These are phyloP conservation scores for Apostichopus japonicus DNA, from an alignment of 35 echinoderm and acorn worm species.

Conservation along the genomic window DNA sequence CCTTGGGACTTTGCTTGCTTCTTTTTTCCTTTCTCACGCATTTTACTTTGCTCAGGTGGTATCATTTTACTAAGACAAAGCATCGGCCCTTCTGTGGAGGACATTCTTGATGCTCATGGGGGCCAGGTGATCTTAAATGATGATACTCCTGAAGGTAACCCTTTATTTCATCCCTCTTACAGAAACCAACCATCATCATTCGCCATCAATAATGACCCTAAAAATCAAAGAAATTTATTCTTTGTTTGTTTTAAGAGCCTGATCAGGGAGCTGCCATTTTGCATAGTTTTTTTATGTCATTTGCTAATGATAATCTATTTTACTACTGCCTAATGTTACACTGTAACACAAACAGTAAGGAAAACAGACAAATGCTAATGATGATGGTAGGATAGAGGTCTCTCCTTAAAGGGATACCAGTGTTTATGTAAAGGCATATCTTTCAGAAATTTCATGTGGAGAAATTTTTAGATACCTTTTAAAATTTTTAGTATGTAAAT, in stretches of 20 bases:
- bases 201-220: background rate
- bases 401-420: background rate
- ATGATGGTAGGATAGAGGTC: background rate
- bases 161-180: background rate
- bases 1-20: background rate
- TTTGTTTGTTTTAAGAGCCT: background rate
- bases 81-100: conserved; percentile 74
- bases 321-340: no score
- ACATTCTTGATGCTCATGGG: conserved; percentile 82
- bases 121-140: conserved; percentile 68
- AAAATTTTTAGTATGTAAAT: background rate
- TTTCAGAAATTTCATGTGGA: background rate
- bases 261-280: no score
- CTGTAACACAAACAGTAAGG: no score
- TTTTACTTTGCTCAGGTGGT: conserved; percentile 53
- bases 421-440: background rate
- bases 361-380: background rate
- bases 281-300: no score
- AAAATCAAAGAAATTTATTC: background rate
- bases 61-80: conserved; percentile 75
- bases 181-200: background rate
- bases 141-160: conserved; percentile 78
- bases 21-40: conserved; percentile 4
- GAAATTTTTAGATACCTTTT: background rate
- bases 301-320: no score